Evolutionary conservation across 2,797 vertebrate species (phyloP).

Genomic region (Phrynocephalus guinanensis): DNA sequence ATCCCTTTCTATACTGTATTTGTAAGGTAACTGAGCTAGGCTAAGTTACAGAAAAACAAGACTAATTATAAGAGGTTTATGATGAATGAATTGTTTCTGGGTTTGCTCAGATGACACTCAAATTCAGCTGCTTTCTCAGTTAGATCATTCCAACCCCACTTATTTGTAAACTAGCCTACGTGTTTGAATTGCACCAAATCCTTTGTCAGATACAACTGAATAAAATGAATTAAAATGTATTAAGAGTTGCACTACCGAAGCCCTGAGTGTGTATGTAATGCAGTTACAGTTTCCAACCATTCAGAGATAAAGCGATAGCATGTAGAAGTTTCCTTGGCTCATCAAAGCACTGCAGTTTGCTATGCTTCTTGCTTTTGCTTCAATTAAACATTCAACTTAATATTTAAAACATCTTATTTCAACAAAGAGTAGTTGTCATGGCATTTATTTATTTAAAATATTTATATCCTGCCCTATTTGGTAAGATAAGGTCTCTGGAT

Average conservation of each 20-base stretch:
- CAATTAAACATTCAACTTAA: constrained; percentile 44
- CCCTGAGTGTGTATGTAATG: background rate
- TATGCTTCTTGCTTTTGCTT: background rate
- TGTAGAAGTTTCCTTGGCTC: constrained; percentile 52
- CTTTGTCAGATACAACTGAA: background rate
- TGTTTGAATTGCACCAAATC: background rate
- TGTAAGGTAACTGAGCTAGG: background rate
- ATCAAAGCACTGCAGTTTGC: constrained; percentile 1
- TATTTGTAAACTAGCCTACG: background rate
- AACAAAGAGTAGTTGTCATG: too few relatives aligned
- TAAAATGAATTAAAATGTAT: background rate
- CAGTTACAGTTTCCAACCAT: constrained; percentile 18
- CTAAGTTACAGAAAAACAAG: background rate
- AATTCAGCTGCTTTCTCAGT: background rate
- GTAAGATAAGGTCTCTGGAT: too few relatives aligned
- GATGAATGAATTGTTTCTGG: background rate
- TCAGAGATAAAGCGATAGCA: constrained; percentile 49
- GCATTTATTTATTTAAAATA: too few relatives aligned
- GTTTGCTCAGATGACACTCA: background rate
- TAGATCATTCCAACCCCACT: background rate
- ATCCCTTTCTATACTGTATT: background rate
- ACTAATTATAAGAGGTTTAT: background rate
- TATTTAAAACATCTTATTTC: constrained; percentile 11
- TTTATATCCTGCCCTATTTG: too few relatives aligned
- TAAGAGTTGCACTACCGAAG: background rate